Conservation (phyloP, 35 echinoderm and acorn worm genomes). For the Nesometra sesokonis region DNA sequence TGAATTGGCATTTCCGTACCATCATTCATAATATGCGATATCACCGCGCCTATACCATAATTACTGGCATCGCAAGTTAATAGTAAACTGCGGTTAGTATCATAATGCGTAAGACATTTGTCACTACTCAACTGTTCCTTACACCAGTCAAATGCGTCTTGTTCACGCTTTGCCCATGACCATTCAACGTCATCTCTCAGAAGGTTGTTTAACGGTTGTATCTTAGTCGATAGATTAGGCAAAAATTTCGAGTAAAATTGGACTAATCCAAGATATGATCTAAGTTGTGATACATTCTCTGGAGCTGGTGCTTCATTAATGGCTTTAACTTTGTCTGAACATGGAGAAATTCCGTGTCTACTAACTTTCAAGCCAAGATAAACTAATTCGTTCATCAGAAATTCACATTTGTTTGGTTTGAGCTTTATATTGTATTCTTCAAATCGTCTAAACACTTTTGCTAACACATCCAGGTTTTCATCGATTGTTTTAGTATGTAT, state of each 20-base stretch:
- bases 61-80: conserved; percentile 8
- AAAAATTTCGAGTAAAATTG: background rate
- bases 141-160: background rate
- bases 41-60: conserved; percentile 11
- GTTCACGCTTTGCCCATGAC: background rate
- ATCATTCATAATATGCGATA: conserved; percentile 15
- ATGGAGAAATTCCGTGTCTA: background rate
- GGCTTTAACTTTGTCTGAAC: background rate
- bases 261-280: background rate
- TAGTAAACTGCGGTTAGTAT: background rate
- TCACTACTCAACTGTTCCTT: background rate
- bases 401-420: background rate
- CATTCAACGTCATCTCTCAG: conserved; percentile 5
- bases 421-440: background rate
- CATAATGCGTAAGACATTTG: conserved; percentile 7
- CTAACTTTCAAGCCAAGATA: background rate
- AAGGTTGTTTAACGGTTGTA: background rate
- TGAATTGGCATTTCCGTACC: background rate
- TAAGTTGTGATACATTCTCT: background rate
- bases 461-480: conserved; percentile 14
- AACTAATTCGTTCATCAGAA: background rate
- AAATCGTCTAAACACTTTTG: conserved; percentile 1
- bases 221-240: background rate
- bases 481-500: conserved; percentile 25
- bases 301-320: background rate